These are phyloP conservation scores for Todus mexicanus DNA, from an alignment of 2,797 vertebrate species.

Conservation along the genomic window DNA sequence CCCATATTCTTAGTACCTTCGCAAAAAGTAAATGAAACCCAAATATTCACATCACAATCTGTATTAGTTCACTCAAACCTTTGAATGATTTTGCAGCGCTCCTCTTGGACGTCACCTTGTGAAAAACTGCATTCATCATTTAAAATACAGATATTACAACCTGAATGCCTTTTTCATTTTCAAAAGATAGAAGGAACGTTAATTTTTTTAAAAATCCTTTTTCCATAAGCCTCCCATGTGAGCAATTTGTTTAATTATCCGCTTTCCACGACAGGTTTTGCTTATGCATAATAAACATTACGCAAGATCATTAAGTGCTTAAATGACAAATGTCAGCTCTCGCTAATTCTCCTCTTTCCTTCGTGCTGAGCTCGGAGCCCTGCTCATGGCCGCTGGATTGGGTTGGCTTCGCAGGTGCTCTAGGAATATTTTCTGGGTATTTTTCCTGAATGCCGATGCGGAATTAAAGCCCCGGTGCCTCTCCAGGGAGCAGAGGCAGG, in stretches of 20 bases:
- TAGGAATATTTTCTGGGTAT: neutral
- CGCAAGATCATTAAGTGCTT: neutral
- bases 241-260: neutral
- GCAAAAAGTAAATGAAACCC: neutral
- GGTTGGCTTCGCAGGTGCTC: neutral
- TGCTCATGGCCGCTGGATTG: fast-evolving
- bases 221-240: neutral
- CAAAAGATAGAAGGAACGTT: neutral
- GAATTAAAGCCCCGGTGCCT: neutral
- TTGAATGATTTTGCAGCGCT: neutral
- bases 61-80: neutral
- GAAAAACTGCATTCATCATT: neutral
- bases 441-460: fast-evolving
- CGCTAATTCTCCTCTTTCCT: neutral
- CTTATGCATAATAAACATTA: neutral
- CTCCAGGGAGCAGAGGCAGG: fast-evolving
- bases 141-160: neutral
- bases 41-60: fast-evolving
- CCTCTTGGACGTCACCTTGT: neutral
- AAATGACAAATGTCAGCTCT: neutral
- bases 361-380: neutral
- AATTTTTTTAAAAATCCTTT: fast-evolving
- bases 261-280: neutral
- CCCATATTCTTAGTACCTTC: fast-evolving
- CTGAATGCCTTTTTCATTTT: neutral